Conservation (phyloP, 2,888 invertebrate genomes). For the Falcaria lacertinaria region DNA sequence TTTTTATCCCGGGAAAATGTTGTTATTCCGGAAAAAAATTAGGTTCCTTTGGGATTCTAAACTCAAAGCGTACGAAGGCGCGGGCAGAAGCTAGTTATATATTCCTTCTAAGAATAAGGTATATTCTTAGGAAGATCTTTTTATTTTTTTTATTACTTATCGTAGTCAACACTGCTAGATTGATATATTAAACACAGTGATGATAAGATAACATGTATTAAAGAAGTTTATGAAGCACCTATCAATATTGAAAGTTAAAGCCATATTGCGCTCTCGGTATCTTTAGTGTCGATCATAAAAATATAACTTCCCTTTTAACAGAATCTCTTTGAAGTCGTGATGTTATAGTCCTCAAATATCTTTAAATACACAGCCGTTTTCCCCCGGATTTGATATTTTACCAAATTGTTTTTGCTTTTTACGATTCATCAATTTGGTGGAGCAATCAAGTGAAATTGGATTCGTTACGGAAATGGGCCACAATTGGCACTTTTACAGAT, state of each 20-base stretch:
- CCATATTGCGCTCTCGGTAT: background rate
- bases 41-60: no score
- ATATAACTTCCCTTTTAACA: slow-evolving; percentile 20
- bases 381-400: slow-evolving; percentile 37
- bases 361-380: slow-evolving; percentile 23
- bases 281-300: slow-evolving; percentile 1
- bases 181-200: background rate
- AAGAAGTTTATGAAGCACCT: background rate
- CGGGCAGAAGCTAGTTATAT: no score
- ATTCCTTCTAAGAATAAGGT: no score
- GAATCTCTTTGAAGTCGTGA: slow-evolving; percentile 13
- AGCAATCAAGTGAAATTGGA: slow-evolving; percentile 47
- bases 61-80: no score
- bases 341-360: slow-evolving; percentile 5
- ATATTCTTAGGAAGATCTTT: no score
- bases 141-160: background rate
- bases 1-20: no score
- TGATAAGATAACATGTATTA: background rate
- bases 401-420: slow-evolving; percentile 45
- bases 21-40: no score
- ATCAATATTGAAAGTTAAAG: background rate
- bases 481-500: slow-evolving; percentile 49
- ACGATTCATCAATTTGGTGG: slow-evolving; percentile 45
- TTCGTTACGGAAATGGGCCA: slow-evolving; percentile 44
- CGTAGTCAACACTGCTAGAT: background rate